Base-by-base conservation (phyloP, 2,797 vertebrate species). In the Sebastes umbrosus region DNA sequence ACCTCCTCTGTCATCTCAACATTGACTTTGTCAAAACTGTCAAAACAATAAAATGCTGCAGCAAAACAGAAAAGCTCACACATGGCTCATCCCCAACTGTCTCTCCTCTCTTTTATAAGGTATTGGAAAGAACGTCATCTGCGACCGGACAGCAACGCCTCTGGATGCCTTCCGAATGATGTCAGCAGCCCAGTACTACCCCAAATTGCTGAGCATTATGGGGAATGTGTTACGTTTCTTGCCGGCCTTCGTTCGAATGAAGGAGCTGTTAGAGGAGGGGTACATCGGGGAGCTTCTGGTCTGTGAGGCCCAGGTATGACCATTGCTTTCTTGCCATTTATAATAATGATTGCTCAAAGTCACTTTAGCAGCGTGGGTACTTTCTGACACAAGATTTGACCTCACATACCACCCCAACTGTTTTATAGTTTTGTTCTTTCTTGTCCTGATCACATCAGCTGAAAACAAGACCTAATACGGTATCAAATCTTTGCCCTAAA, bases 161-260 rank as follows among this genome's bases (percentile, higher is more conserved):
- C 92, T 99, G 89, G 99, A 99, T 60, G 99, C 99, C 91, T 99
- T 99, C 78, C 94, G 96, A 70, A 99, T 99, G 99, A 99, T 98
- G 98, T 98, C 97, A 0, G 99, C 99, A 0, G 99, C 99, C n/a
- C 99, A 99, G 92, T 99, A 99, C 88, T 99, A 99, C 93, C 99
- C 99, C 5, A 99, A 99, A 92, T 94, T 99, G 89, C 97, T 99
- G 95, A 99, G 99, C 95, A 98, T 99, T 89, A 99, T 99, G 99
- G 98, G 98, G 73, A 99, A 99, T 0, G 99, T 99, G 46, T 85
- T 99, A 62, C 97, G 99, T 73, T 99, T 99, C 95, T 93, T 99
- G 86, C 99, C 99, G 0, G 97, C 98, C 3, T 99, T 99, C 0
- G 98, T 98, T 71, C 97, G 97, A 75, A 99, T 99, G 99, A 99